Percentiles rank a stretch among this genome's conserved stretches.
These are phyloP conservation scores for Lasioglossum villosulum DNA, from an alignment of 2,888 invertebrate genomes.

Conservation along the genomic window DNA sequence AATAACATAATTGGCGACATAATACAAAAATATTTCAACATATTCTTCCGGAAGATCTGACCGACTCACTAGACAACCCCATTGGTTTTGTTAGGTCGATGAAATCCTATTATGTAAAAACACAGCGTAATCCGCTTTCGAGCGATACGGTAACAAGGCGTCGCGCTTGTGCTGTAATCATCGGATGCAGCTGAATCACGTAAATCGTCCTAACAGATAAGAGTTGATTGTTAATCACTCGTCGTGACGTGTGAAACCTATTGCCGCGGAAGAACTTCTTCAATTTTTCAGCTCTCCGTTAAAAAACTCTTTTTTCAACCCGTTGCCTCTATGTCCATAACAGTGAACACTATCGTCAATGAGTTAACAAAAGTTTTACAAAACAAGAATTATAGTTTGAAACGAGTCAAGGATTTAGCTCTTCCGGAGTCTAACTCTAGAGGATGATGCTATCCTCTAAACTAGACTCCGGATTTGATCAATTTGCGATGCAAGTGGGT, in stretches of 20 bases:
- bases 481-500: too few species aligned
- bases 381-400: too few species aligned
- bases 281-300: neutral
- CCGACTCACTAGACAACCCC: constrained; percentile 29
- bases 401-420: too few species aligned
- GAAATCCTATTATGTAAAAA: constrained; percentile 54
- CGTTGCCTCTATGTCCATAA: neutral
- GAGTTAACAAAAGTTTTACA: neutral
- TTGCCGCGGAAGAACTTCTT: neutral
- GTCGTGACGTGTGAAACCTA: neutral
- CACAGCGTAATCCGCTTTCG: constrained; percentile 39
- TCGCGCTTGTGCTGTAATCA: constrained; percentile 5
- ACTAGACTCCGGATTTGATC: too few species aligned
- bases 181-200: constrained; percentile 16
- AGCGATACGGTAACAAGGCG: constrained; percentile 17
- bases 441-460: too few species aligned
- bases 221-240: neutral
- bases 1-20: neutral
- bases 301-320: neutral
- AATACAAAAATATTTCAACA: neutral
- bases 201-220: constrained; percentile 21
- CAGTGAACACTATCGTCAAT: neutral
- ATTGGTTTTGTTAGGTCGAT: constrained; percentile 37
- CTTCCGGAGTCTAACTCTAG: too few species aligned
- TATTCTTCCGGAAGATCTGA: constrained; percentile 26